These are phyloP conservation scores for Tribolium freemani DNA, from an alignment of 2,888 invertebrate genomes.

Conservation along the genomic window DNA sequence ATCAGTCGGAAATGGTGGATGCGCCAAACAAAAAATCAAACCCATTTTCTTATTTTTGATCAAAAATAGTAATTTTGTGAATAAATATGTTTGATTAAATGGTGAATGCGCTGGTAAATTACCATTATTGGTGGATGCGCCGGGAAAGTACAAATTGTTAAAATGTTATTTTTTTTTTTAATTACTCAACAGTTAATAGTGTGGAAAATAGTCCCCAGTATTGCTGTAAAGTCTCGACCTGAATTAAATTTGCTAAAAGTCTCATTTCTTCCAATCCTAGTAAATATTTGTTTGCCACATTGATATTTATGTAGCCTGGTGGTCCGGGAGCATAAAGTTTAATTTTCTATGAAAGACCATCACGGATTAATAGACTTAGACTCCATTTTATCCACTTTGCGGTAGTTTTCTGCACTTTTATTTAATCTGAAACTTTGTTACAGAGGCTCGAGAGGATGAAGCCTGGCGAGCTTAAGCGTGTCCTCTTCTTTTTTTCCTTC, in stretches of 20 bases:
- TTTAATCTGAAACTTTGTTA: slow-evolving; percentile 46
- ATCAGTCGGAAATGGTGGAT: slow-evolving; percentile 1
- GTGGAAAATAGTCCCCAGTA: too few species aligned
- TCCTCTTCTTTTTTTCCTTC: slow-evolving; percentile 70
- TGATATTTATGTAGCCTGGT: slow-evolving; percentile 33
- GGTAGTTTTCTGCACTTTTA: slow-evolving; percentile 2
- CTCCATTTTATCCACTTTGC: slow-evolving; percentile 10
- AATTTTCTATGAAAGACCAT: slow-evolving; percentile 28
- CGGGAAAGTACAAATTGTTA: too few species aligned
- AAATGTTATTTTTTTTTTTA: too few species aligned
- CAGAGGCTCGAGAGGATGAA: slow-evolving; percentile 67
- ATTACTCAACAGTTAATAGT: too few species aligned
- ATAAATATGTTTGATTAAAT: not conserved
- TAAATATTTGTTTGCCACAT: slow-evolving; percentile 38
- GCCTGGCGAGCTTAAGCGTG: slow-evolving; percentile 71
- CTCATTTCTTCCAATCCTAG: slow-evolving; percentile 9
- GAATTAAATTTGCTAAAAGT: slow-evolving; percentile 4
- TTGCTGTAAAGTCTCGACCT: not conserved
- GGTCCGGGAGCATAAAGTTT: slow-evolving; percentile 18
- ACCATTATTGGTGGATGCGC: not conserved
- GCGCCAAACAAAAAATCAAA: not conserved
- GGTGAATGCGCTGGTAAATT: not conserved
- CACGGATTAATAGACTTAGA: slow-evolving; percentile 18
- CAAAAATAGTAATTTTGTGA: too few species aligned
- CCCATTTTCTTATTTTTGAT: too few species aligned